phyloP scores from a whole-genome alignment of 2,113 vertebrate genomes.

The Aldabrachelys gigantea region DNA sequence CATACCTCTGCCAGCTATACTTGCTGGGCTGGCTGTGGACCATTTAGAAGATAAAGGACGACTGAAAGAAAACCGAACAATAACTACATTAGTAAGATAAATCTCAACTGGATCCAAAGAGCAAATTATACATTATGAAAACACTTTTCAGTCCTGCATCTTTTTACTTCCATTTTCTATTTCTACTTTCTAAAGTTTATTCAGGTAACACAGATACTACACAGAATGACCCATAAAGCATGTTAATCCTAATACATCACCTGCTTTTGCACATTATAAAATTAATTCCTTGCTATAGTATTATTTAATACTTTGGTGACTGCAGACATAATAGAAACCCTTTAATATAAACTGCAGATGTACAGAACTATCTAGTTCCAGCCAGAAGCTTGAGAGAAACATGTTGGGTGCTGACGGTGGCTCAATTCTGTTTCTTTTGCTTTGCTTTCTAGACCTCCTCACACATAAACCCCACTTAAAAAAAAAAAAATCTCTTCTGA shows the following conservation, averaged over 20 bases:
- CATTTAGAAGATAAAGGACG: constrained; percentile 93
- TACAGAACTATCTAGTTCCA: background rate
- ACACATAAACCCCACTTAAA: background rate
- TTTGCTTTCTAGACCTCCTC: background rate
- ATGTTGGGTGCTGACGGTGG: background rate
- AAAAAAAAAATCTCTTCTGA: background rate
- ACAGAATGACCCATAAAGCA: background rate
- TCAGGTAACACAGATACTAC: background rate
- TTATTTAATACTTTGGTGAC: background rate
- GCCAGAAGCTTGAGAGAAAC: background rate
- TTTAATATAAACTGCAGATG: background rate
- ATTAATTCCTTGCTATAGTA: background rate
- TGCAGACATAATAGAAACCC: fast-evolving
- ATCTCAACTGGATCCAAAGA: background rate
- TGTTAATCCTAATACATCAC: background rate
- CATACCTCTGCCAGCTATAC: constrained; percentile 89
- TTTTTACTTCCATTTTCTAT: background rate
- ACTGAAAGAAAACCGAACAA: constrained; percentile 76
- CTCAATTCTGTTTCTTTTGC: background rate
- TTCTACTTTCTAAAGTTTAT: background rate
- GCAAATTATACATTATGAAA: background rate
- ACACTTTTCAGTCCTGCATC: background rate
- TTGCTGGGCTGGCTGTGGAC: constrained; percentile 83
- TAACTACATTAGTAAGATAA: background rate
- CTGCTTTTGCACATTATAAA: background rate